A percentile compares a stretch with the other conserved stretches of the same genome.
These are phyloP conservation scores for Nothoprocta pentlandii DNA, from an alignment of 2,113 vertebrate genomes.

Conservation along the genomic window DNA sequence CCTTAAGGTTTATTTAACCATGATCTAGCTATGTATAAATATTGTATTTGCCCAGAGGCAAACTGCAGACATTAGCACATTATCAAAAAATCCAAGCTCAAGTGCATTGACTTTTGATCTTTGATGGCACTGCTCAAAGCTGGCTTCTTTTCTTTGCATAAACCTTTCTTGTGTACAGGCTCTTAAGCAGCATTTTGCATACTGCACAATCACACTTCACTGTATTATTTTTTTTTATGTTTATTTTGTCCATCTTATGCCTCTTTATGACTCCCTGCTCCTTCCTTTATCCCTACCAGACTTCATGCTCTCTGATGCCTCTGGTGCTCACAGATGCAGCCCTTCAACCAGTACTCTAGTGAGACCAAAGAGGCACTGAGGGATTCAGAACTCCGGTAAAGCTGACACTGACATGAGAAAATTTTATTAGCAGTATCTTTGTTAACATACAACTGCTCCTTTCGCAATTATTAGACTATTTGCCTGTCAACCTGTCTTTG, in stretches of 20 bases:
- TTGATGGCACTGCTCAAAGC: not conserved
- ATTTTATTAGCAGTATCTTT: not conserved
- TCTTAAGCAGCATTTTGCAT: not conserved
- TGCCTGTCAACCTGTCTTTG: not conserved
- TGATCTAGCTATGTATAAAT: slow-evolving; percentile 5
- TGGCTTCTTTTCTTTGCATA: not conserved
- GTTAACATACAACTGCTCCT: not conserved
- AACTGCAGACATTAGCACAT: not conserved
- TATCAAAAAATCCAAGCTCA: slow-evolving; percentile 21
- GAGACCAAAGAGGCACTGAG: not conserved
- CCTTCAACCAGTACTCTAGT: not conserved
- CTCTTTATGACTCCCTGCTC: not conserved
- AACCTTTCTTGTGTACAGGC: not conserved
- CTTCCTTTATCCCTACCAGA: not conserved
- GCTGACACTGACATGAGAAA: not conserved
- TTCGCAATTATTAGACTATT: not conserved
- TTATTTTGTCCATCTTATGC: not conserved
- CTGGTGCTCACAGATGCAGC: not conserved
- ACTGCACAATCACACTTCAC: not conserved
- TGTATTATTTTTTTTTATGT: not conserved
- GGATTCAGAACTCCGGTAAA: slow-evolving; percentile 1
- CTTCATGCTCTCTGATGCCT: not conserved
- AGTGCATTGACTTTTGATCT: slow-evolving; percentile 35
- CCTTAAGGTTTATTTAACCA: not conserved
- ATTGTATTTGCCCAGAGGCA: slow-evolving; percentile 15